These are phyloP conservation scores for Masnerella sp. DNA, from an alignment of 2,888 invertebrate species.

Conservation along the genomic window DNA sequence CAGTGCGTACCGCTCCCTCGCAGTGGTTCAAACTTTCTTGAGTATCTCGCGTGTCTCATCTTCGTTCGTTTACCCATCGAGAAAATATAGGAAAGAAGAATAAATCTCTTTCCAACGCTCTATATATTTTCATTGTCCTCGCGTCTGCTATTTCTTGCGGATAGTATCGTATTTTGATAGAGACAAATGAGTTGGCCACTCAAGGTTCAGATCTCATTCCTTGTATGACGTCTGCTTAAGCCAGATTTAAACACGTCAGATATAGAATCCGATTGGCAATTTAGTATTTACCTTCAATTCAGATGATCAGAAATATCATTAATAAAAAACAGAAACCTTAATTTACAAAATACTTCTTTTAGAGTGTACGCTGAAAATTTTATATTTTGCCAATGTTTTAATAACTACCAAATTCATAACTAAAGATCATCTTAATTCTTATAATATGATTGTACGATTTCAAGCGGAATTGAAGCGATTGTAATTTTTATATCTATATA, in stretches of 20 bases:
- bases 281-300: no score
- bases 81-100: slow-evolving; percentile 42
- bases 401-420: no score
- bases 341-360: no score
- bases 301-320: no score
- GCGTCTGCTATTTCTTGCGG: slow-evolving; percentile 55
- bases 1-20: slow-evolving; percentile 36
- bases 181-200: slow-evolving; percentile 56
- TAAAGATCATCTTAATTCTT: no score
- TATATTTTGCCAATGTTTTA: no score
- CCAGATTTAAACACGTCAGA: slow-evolving; percentile 40
- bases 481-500: no score
- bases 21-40: slow-evolving; percentile 44
- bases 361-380: no score
- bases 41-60: slow-evolving; percentile 51
- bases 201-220: slow-evolving; percentile 43
- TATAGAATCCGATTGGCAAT: no score
- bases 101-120: slow-evolving; percentile 51
- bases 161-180: slow-evolving; percentile 58
- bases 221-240: slow-evolving; percentile 45
- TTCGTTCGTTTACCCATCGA: slow-evolving; percentile 53
- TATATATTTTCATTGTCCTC: slow-evolving; percentile 60
- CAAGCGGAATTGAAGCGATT: no score
- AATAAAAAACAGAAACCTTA: no score
- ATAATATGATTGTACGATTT: no score